A percentile compares a stretch with the other conserved stretches of the same genome.
Evolutionary conservation across 1,140 invertebrate genomes (phyloP).

Genomic region (Anoplolepis gracilipes): DNA sequence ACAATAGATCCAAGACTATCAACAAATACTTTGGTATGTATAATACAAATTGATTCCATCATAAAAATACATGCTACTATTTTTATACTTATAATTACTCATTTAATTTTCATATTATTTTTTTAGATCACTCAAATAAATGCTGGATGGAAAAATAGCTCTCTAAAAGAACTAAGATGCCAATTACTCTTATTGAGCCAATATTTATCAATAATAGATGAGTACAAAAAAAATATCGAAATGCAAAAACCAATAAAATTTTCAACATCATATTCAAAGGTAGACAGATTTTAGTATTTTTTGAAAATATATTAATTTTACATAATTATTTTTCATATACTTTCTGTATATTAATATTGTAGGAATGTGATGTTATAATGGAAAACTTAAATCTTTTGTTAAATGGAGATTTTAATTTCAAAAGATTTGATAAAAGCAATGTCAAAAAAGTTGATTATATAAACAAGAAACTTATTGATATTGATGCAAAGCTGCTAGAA

Average conservation of each 20-base stretch:
- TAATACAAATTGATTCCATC: conserved; percentile 2
- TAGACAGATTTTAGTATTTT: conserved; percentile 48
- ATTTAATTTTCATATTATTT: too few species aligned
- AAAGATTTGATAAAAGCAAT: conserved; percentile 24
- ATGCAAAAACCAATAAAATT: conserved; percentile 69
- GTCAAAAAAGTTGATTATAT: neutral
- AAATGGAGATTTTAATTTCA: conserved; percentile 72
- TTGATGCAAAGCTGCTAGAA: conserved; percentile 69
- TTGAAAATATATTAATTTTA: conserved; percentile 3
- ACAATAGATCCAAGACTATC: conserved; percentile 72
- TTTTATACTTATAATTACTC: too few species aligned
- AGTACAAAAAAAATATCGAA: conserved; percentile 68
- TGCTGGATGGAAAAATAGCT: conserved; percentile 70
- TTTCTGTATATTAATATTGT: conserved; percentile 29
- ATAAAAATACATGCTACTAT: neutral
- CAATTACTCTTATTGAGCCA: conserved; percentile 76
- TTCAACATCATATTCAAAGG: conserved; percentile 70
- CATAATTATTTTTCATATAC: neutral
- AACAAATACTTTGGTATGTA: conserved; percentile 77
- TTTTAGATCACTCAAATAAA: conserved; percentile 77
- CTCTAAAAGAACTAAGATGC: conserved; percentile 76
- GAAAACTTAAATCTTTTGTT: conserved; percentile 72
- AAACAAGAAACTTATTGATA: conserved; percentile 61
- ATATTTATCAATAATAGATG: conserved; percentile 77
- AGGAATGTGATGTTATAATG: conserved; percentile 70